Conservation (phyloP, 2,888 invertebrate species). For the Brachyptera putata region DNA sequence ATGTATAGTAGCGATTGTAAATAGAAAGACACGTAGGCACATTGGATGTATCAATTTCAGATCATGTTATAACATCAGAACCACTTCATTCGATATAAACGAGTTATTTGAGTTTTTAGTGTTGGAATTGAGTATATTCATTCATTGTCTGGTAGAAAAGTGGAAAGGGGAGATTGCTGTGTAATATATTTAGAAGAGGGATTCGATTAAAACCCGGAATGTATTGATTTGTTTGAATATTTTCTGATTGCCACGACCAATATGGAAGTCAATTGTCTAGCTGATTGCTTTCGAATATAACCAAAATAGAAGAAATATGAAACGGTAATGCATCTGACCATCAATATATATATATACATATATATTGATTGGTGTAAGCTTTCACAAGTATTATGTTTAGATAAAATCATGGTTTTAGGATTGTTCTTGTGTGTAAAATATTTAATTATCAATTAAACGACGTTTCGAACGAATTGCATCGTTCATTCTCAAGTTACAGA, state of each 20-base stretch:
- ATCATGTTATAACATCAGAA: neutral
- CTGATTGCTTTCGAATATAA: neutral
- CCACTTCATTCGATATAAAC: neutral
- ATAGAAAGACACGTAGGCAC: neutral
- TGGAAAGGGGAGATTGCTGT: neutral
- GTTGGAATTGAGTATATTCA: neutral
- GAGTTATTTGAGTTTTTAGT: slow-evolving; percentile 5
- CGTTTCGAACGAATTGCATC: no score
- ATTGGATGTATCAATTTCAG: neutral
- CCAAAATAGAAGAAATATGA: neutral
- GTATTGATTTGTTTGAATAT: neutral
- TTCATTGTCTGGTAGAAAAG: neutral
- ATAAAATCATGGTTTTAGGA: no score
- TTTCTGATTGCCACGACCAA: neutral
- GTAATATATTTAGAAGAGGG: no score
- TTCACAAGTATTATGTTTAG: no score
- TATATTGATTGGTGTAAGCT: no score
- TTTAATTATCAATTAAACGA: no score
- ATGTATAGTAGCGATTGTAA: neutral
- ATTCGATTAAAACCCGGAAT: neutral
- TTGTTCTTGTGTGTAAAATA: no score
- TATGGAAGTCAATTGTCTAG: neutral
- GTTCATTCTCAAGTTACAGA: no score
- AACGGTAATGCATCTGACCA: neutral
- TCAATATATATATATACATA: no score